Evolutionary conservation across 2,797 vertebrate species (phyloP).

Genomic region (Zenarchopterus dispar): DNA sequence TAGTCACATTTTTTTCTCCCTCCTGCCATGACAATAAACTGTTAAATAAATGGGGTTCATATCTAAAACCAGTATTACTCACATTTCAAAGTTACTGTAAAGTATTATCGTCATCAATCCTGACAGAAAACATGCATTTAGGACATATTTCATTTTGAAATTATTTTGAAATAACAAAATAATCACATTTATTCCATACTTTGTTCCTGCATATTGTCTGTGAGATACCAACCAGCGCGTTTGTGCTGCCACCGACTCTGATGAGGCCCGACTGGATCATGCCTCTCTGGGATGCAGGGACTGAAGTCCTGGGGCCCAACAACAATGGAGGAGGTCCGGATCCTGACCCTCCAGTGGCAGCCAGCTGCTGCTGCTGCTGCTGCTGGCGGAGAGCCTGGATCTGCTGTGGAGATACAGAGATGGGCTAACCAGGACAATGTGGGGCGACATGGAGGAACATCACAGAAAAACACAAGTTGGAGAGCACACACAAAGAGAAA

Average conservation of each 20-base stretch:
- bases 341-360: conserved; percentile 67
- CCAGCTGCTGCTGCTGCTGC: conserved; percentile 89
- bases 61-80: too few species aligned
- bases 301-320: conserved; percentile 86
- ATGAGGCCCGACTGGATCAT: conserved; percentile 90
- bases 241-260: conserved; percentile 85
- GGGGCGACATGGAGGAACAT: conserved; percentile 47
- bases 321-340: conserved; percentile 92
- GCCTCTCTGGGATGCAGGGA: conserved; percentile 86
- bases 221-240: conserved; percentile 88
- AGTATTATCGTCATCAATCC: too few species aligned
- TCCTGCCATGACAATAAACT: too few species aligned
- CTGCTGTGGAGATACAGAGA: conserved; percentile 89
- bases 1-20: too few species aligned
- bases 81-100: too few species aligned
- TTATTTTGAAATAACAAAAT: too few species aligned
- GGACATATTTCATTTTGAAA: too few species aligned
- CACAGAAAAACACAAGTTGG: conserved; percentile 39
- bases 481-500: conserved; percentile 62
- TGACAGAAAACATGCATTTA: too few species aligned
- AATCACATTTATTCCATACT: neutral
- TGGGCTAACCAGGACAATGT: conserved; percentile 77
- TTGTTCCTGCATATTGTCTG: neutral
- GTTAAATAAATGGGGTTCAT: too few species aligned
- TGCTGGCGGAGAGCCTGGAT: conserved; percentile 93